Evolutionary conservation across 2,888 invertebrate species (phyloP).

Genomic region (Microplitis deprimator): DNA sequence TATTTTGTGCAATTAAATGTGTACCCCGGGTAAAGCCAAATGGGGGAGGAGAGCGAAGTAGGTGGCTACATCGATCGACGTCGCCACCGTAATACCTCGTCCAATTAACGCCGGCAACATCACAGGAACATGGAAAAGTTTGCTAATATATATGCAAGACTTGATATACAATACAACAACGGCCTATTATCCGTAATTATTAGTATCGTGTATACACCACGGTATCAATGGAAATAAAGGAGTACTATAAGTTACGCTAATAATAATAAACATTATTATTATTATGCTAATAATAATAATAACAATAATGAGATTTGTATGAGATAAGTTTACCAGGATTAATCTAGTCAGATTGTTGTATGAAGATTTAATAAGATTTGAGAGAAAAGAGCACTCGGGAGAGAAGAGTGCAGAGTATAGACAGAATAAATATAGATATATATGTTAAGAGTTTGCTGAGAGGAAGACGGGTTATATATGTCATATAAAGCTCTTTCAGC

Average conservation of each 20-base stretch:
- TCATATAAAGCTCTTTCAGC: conserved; percentile 26
- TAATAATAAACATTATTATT: background rate
- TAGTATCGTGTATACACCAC: background rate
- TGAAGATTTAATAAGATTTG: background rate
- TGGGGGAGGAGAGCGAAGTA: conserved; percentile 5
- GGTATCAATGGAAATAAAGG: background rate
- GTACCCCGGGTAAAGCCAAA: conserved; percentile 23
- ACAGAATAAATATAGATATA: background rate
- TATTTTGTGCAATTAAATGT: conserved; percentile 24
- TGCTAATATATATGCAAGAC: conserved; percentile 25
- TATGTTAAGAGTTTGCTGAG: conserved; percentile 3
- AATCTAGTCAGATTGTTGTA: no score
- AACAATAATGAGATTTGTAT: no score
- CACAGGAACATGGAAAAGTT: conserved; percentile 46
- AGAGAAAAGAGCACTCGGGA: conserved; percentile 2
- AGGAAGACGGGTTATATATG: conserved; percentile 15
- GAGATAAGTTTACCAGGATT: no score
- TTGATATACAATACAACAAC: conserved; percentile 1
- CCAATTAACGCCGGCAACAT: conserved; percentile 42
- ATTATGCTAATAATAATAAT: no score
- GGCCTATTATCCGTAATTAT: conserved; percentile 1
- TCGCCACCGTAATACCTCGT: conserved; percentile 24
- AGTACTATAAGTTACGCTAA: background rate
- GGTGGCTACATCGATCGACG: conserved; percentile 38
- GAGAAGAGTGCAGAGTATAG: background rate